phyloP scores from a whole-genome alignment of 1,140 invertebrate species.

The Zaprionus nigranus region DNA sequence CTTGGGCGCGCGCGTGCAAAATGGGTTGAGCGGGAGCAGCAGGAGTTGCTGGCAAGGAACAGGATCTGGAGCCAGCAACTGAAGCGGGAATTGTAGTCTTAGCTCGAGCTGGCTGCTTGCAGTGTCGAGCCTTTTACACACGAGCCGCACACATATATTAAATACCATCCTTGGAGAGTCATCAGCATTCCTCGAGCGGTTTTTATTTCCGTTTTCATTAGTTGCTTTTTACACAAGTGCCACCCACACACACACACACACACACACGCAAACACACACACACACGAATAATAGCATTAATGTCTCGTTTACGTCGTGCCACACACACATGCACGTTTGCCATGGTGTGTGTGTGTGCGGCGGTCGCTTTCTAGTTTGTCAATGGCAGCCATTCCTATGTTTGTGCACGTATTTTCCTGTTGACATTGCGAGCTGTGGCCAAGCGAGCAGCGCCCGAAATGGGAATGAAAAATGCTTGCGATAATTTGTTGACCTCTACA shows the following conservation, averaged over 20 bases:
- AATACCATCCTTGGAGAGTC: slow-evolving; percentile 83
- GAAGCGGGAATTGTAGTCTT: slow-evolving; percentile 1
- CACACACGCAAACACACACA: slow-evolving; percentile 17
- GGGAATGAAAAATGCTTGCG: slow-evolving; percentile 67
- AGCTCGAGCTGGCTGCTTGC: slow-evolving; percentile 23
- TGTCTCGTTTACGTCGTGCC: slow-evolving; percentile 75
- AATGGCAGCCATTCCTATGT: slow-evolving; percentile 83
- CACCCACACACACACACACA: slow-evolving; percentile 53
- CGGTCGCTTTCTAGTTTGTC: slow-evolving; percentile 55
- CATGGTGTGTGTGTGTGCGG: slow-evolving; percentile 28
- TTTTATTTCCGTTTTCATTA: slow-evolving; percentile 83
- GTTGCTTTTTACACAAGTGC: slow-evolving; percentile 82
- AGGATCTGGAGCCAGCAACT: slow-evolving; percentile 15
- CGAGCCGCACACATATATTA: slow-evolving; percentile 67
- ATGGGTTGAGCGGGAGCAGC: slow-evolving; percentile 61
- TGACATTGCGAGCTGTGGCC: slow-evolving; percentile 72
- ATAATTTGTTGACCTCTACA: slow-evolving; percentile 82
- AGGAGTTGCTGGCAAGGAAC: background rate
- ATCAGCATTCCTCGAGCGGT: slow-evolving; percentile 83
- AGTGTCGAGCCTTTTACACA: slow-evolving; percentile 70
- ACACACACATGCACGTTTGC: slow-evolving; percentile 34
- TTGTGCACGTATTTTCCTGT: slow-evolving; percentile 81
- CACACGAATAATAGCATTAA: slow-evolving; percentile 75
- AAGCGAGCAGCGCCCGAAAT: slow-evolving; percentile 48
- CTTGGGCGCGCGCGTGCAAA: slow-evolving; percentile 77